Base-by-base conservation (phyloP, 2,113 vertebrate genomes). In the Prinia subflava region DNA sequence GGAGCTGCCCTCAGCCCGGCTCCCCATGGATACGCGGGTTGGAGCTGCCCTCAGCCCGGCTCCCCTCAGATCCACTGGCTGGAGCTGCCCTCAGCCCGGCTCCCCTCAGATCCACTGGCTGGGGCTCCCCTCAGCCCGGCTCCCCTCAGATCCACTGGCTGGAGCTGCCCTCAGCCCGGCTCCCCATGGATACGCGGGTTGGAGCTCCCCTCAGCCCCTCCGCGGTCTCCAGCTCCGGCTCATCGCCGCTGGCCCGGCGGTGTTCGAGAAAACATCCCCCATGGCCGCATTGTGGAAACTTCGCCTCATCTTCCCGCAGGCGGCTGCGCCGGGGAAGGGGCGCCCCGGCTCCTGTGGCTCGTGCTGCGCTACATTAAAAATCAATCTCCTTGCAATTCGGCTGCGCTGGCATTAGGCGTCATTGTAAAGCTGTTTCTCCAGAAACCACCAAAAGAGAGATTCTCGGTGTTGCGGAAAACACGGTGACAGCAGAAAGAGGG, bases 321-420 rank as follows among this genome's bases (percentile, higher is more conserved):
- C 83, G 90, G 88, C 89, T 49, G 62, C 53, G 6, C 15, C 2
- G 73, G 83, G 64, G 63, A 83, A 80, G 91, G 83, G 64, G 94
- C 95, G 73, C 87, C 90, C 33, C 71, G 13, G 94, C 95, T 83
- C 83, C 27, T 11, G 89, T 33, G 93, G 70, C 92, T 94, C 88
- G 80, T 44, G 95, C 75, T 88, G 92, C 50, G 94, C 65, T 89
- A 93, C 94, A 79, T 83, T 85, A 83, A 82, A 92, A 73, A 95
- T 87, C 96, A 30, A 65, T 87, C 96, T 91, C 84, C 97, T 56
- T 98, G 98, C 97, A 98, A 92, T 98, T 98, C 97, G 94, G 75
- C 97, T 88, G 94, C 93, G 97, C 95, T 94, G 97, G 96, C 98
- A 97, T 98, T 98, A 98, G 98, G 98, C 98, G 98, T 98, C 98